Base-by-base conservation (phyloP, 2,888 invertebrate species). In the Aromia moschata region DNA sequence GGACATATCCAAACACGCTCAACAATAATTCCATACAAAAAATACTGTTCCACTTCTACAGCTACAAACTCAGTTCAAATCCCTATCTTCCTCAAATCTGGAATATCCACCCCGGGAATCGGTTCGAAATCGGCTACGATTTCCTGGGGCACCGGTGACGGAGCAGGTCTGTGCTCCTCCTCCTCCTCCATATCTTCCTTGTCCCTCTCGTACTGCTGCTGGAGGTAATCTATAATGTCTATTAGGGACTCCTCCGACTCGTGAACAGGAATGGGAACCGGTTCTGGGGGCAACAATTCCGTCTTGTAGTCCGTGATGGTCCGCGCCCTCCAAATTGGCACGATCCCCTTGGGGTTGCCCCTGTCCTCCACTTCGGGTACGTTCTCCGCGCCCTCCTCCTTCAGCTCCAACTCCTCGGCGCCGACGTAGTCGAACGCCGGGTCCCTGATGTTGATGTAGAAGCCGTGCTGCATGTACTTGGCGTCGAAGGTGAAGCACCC, bases 401-500 rank as follows among this genome's bases (percentile, higher is more conserved):
- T 83, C 31, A 84, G 80, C 14, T 80, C 79, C 30, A 78, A 56
- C 62, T 83, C 84, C 18, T 81, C 82, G 1, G 77, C 77, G 9
- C 79, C 82, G 7, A 77, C 76, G 60, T 83, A 83, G 57, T 85
- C 83, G 78, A 84, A 76, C 77, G 84, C 81, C 0, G 86, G 85
- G 73, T 89, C 86, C 62, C 84, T 84, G 25, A 85, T 82, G 67
- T 85, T 85, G 45, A 84, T 84, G 81, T 85, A 91, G 70, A 83
- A 89, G 0, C 93, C 93, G 68, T 89, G 89, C 65, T 90, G 87
- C 85, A 93, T 89, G 67, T 88, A 88, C 62, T 87, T 86, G n/a
- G 87, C 86, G 64, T 91, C 88, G 69, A 92, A 93, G 1, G 88
- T 87, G 70, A 90, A 93, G 56, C 90, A 89, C 0, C 92, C 92